Evolutionary conservation across 2,113 vertebrate species (phyloP), one percentile per base, ranked within the genome.

Genomic region (Butastur rufipennis): DNA sequence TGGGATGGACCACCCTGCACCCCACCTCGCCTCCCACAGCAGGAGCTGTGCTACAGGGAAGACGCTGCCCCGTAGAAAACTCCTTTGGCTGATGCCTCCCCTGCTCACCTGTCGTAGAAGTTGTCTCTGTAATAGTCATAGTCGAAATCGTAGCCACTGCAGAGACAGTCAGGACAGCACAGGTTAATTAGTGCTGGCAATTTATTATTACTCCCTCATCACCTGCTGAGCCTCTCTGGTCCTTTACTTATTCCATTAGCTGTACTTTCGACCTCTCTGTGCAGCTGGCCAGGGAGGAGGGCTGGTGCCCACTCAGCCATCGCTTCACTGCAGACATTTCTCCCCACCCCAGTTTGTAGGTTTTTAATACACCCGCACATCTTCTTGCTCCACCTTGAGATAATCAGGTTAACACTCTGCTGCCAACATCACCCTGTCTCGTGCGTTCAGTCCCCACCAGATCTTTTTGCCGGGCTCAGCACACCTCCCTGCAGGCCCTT

Each of bases 61-160:
- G 42, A 14, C 50, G 29, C 7, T 4, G 11, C 13, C 59, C 79
- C 62, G 10, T 0, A 19, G 61, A 2, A 22, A 75, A 10, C 47
- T 42, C 52, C 32, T 4, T 3, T 7, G 67, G n/a, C 56, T 4
- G 59, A 2, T 1, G 32, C 7, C 16, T 88, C 40, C 92, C 90
- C 92, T 22, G 70, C 98, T 98, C 95, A 99, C 99, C 99, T 99
- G 98, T 99, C 98, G 14, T 99, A 99, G 98, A 99, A 99, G 95
- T 99, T 98, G 15, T 99, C 98, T 98, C 98, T 98, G 98, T 99
- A 99, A 97, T 98, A 99, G 94, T 99, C 99, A 34, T 98, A 99
- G 97, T 99, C 99, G 81, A 99, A 98, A 91, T 99, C 99, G 36
- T 99, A 99, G 85, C 99, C 98, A 15, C 99, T 99, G 98, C 89